Percentiles rank a stretch among this genome's conserved stretches.
phyloP scores from a whole-genome alignment of 2,888 invertebrate species.

The Tipula vernalis region DNA sequence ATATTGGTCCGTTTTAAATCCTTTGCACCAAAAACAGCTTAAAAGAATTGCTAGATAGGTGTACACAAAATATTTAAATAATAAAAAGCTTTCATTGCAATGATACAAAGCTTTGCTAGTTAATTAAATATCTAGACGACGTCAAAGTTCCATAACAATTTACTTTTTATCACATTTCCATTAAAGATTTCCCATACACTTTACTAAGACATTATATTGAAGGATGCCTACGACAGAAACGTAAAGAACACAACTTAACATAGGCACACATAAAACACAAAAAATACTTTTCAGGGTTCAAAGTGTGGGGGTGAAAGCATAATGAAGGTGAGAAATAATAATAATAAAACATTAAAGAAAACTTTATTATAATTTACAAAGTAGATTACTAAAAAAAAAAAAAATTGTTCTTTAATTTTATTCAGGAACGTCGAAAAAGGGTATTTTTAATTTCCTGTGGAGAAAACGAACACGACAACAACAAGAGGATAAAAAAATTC shows the following conservation, averaged over 20 bases:
- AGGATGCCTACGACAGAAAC: neutral
- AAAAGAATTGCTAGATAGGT: too few relatives aligned
- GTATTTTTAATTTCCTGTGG: neutral
- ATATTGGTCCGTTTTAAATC: too few relatives aligned
- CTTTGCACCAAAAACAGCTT: too few relatives aligned
- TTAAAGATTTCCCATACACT: too few relatives aligned
- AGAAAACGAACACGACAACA: neutral
- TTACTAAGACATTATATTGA: too few relatives aligned
- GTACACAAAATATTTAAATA: too few relatives aligned
- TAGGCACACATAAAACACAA: neutral
- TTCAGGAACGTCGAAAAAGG: neutral
- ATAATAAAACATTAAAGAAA: slow-evolving; percentile 1
- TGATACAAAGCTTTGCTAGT: too few relatives aligned
- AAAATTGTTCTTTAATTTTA: neutral
- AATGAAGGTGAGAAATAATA: slow-evolving; percentile 4
- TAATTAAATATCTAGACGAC: too few relatives aligned
- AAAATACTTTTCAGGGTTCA: neutral
- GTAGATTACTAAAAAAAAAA: neutral
- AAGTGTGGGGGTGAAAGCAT: neutral
- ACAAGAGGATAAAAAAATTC: neutral
- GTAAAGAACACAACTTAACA: neutral
- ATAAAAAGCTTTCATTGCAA: too few relatives aligned
- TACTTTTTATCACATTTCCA: too few relatives aligned
- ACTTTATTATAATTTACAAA: slow-evolving; percentile 4
- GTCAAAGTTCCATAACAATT: too few relatives aligned